These are phyloP conservation scores for Esox masquinongy DNA, from an alignment of 2,797 vertebrate species.

Conservation along the genomic window DNA sequence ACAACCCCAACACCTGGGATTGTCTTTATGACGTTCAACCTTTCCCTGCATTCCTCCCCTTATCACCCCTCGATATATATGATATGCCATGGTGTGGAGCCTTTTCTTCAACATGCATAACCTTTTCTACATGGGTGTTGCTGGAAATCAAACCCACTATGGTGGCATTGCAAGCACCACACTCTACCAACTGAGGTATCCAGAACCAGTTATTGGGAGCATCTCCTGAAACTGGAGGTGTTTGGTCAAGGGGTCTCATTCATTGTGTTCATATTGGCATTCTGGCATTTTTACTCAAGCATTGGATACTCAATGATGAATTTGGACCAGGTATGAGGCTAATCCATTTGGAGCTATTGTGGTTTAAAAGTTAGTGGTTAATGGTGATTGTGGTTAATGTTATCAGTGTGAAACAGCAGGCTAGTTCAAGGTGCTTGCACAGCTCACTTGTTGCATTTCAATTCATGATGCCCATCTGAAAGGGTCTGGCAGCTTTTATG, in stretches of 20 bases:
- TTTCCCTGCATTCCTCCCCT: neutral
- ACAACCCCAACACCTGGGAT: constrained; percentile 12
- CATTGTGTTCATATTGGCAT: too few relatives aligned
- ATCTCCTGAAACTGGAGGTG: too few relatives aligned
- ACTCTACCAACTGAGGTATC: neutral
- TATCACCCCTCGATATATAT: neutral
- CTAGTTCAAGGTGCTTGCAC: too few relatives aligned
- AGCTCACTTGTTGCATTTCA: too few relatives aligned
- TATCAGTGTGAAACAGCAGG: too few relatives aligned
- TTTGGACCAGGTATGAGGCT: neutral
- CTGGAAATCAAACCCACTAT: neutral
- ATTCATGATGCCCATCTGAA: too few relatives aligned
- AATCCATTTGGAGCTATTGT: too few relatives aligned
- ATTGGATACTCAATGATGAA: neutral
- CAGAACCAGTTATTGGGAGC: neutral
- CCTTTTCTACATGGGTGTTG: neutral
- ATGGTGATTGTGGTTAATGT: too few relatives aligned
- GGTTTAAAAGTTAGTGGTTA: too few relatives aligned
- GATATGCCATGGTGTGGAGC: neutral
- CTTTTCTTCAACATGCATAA: neutral
- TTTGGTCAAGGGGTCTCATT: too few relatives aligned
- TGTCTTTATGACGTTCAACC: neutral
- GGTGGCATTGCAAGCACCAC: neutral
- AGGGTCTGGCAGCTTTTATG: too few relatives aligned
- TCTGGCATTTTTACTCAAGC: neutral